Percentiles rank a stretch among this genome's conserved stretches.
phyloP scores from a whole-genome alignment of 2,113 vertebrate species.

The Nothobranchius furzeri region DNA sequence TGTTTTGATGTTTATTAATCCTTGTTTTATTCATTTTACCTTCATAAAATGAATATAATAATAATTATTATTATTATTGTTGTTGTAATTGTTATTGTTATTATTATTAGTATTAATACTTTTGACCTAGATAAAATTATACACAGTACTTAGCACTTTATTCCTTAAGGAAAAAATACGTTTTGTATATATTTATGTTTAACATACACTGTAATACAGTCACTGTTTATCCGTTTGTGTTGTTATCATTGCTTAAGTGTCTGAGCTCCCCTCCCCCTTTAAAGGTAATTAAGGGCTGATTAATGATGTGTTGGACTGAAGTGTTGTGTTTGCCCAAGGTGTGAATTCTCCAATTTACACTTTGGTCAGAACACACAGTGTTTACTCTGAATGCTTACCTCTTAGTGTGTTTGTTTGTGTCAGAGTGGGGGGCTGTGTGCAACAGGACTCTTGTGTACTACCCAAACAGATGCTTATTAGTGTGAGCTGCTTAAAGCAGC shows the following conservation, averaged over 20 bases:
- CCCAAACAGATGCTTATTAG: slow-evolving; percentile 76
- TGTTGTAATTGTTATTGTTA: too few species aligned
- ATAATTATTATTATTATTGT: too few species aligned
- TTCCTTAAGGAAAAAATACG: not conserved
- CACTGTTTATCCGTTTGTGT: slow-evolving; percentile 38
- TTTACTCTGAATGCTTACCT: slow-evolving; percentile 61
- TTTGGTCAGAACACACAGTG: slow-evolving; percentile 60
- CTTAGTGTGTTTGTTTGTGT: slow-evolving; percentile 19
- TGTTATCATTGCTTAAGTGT: slow-evolving; percentile 54
- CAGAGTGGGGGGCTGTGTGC: slow-evolving; percentile 58
- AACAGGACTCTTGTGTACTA: slow-evolving; percentile 62
- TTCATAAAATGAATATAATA: too few species aligned
- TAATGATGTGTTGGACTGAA: slow-evolving; percentile 71
- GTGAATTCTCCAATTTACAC: slow-evolving; percentile 74
- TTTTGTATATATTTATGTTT: slow-evolving; percentile 12
- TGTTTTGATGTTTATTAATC: too few species aligned
- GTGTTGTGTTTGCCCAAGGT: slow-evolving; percentile 75
- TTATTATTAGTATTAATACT: too few species aligned
- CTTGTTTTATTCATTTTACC: too few species aligned
- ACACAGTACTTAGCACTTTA: too few species aligned
- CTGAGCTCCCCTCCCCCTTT: slow-evolving; percentile 39
- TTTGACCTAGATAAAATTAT: too few species aligned
- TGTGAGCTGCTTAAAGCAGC: slow-evolving; percentile 75
- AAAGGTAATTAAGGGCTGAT: slow-evolving; percentile 77
- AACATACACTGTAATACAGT: slow-evolving; percentile 20